Conservation (phyloP, 2,888 invertebrate species). For the Megaustenia siamemsis region DNA sequence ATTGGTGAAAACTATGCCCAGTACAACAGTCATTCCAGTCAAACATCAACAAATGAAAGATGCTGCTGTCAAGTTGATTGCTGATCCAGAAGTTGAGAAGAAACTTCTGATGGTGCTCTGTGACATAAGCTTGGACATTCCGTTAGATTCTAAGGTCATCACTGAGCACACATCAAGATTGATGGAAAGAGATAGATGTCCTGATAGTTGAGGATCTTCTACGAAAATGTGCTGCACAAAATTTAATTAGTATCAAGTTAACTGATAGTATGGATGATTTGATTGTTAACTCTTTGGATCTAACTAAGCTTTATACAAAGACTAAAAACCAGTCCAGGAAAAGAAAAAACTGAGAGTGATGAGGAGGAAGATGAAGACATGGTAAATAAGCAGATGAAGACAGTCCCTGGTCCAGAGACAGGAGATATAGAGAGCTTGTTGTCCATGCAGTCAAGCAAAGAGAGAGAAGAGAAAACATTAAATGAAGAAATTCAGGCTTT, state of each 20-base stretch:
- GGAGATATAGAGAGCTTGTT: conserved; percentile 84
- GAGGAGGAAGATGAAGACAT: conserved; percentile 61
- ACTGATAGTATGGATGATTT: conserved; percentile 59
- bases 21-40: not conserved
- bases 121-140: conserved; percentile 86
- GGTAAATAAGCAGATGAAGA: conserved; percentile 61
- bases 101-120: conserved; percentile 84
- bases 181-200: conserved; percentile 82
- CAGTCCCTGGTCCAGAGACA: conserved; percentile 47
- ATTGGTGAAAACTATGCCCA: not conserved
- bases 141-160: conserved; percentile 85
- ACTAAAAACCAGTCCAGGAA: conserved; percentile 61
- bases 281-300: conserved; percentile 64
- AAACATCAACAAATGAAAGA: conserved; percentile 22
- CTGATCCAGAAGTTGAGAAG: conserved; percentile 84
- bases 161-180: conserved; percentile 83
- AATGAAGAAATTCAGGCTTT: conserved; percentile 94
- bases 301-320: conserved; percentile 67
- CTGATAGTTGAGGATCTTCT: conserved; percentile 86
- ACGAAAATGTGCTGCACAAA: conserved; percentile 89
- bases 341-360: conserved; percentile 62
- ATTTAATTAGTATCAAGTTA: conserved; percentile 82
- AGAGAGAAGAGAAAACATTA: conserved; percentile 95
- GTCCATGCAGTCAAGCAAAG: conserved; percentile 95
- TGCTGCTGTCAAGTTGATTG: conserved; percentile 52